Evolutionary conservation across 2,888 invertebrate species (phyloP).

Genomic region (Leucoma salicis): DNA sequence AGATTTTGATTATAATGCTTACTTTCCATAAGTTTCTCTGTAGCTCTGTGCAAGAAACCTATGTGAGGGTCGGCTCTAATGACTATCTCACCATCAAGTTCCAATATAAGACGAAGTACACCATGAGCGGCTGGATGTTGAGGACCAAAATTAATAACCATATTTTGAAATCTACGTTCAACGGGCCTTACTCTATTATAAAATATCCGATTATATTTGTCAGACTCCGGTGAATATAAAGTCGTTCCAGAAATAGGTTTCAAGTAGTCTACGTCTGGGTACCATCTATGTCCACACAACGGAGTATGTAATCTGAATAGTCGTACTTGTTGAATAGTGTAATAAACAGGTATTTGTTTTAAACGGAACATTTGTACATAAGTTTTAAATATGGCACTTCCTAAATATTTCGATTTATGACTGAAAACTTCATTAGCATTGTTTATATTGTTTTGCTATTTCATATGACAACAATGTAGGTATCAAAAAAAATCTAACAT

Average conservation of each 20-base stretch:
- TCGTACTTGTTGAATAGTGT: constrained; percentile 23
- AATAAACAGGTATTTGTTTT: constrained; percentile 9
- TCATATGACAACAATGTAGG: too few relatives aligned
- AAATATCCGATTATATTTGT: constrained; percentile 59
- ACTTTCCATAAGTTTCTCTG: constrained; percentile 94
- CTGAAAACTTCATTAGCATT: too few relatives aligned
- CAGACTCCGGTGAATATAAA: constrained; percentile 76
- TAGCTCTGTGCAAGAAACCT: constrained; percentile 92
- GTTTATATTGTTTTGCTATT: too few relatives aligned
- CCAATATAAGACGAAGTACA: constrained; percentile 89
- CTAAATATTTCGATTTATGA: too few relatives aligned
- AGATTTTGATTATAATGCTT: constrained; percentile 93
- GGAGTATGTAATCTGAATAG: constrained; percentile 39
- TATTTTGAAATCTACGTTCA: constrained; percentile 84
- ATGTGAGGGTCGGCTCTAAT: constrained; percentile 91
- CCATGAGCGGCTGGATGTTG: constrained; percentile 96
- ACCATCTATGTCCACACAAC: constrained; percentile 75
- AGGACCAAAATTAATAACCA: constrained; percentile 92
- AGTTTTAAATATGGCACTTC: not conserved
- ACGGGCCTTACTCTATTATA: constrained; percentile 59
- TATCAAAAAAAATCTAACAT: too few relatives aligned
- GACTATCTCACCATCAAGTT: constrained; percentile 92
- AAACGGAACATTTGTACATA: constrained; percentile 13
- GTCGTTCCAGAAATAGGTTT: constrained; percentile 80
- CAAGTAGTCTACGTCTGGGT: constrained; percentile 84